These are phyloP conservation scores for Cervus canadensis DNA, from an alignment of 2,113 vertebrate genomes.

Conservation along the genomic window DNA sequence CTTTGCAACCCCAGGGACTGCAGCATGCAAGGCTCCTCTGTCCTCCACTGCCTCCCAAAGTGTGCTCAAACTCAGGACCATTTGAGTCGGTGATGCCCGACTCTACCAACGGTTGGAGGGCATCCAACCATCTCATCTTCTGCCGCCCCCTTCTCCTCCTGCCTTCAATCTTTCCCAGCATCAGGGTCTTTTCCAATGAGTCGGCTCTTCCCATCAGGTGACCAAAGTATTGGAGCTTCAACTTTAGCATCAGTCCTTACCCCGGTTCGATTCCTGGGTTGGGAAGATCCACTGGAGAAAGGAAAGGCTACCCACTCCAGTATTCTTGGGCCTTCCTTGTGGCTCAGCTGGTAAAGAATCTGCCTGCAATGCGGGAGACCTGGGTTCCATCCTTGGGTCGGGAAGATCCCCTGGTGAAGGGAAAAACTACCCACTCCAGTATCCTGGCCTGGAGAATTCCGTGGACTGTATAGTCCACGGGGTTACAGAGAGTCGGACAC, in stretches of 20 bases:
- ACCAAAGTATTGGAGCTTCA: not conserved
- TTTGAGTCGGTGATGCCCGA: not conserved
- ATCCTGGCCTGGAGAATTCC: not conserved
- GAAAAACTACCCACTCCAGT: not conserved
- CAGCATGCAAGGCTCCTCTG: not conserved
- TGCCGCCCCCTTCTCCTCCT: not conserved
- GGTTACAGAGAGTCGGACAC: not conserved
- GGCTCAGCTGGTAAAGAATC: not conserved
- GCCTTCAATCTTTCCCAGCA: not conserved
- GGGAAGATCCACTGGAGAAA: not conserved
- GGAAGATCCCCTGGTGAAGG: not conserved
- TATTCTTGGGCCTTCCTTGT: not conserved
- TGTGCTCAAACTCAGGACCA: not conserved
- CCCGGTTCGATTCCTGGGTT: not conserved
- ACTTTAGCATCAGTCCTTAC: not conserved
- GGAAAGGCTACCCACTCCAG: not conserved
- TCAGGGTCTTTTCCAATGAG: not conserved
- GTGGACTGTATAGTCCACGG: not conserved
- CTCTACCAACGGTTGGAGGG: too few relatives aligned
- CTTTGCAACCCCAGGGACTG: not conserved
- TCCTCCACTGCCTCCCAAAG: not conserved
- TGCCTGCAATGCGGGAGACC: not conserved
- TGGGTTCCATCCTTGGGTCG: not conserved
- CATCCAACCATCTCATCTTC: not conserved
- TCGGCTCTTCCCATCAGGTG: not conserved